Base-by-base conservation (phyloP, 2,113 vertebrate species). In the Cervus canadensis region DNA sequence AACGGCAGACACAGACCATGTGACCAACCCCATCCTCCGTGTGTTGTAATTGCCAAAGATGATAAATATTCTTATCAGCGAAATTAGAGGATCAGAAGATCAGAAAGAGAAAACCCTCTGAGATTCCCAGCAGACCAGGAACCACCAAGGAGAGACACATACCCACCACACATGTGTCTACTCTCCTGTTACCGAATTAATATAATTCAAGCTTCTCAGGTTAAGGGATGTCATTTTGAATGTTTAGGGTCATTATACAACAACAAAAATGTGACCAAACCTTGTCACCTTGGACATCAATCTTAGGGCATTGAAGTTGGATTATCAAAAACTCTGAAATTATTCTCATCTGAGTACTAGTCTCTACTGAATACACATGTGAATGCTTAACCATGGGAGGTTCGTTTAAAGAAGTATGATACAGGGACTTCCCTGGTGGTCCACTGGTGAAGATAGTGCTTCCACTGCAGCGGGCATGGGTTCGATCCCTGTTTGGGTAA, bases 171-270 rank as follows among this genome's bases (percentile, higher is more conserved):
- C 16, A 0, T 1, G 1, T 57, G 15, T 15, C 3, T 23, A n/a
- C 36, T 40, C 40, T 40, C 33, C 6, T 43, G 17, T 17, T 59
- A 60, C 3, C 15, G 43, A 96, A 40, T 81, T 19, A 71, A 92
- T 36, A 84, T 3, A 74, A 87, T 28, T 6, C 33, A 91, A 94
- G 33, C 11, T 59, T 94, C 17, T 89, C 56, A 82, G 76, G 28
- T 56, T 43, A 71, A 85, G 16, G 15, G 4, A n/a, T 96, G 60
- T 76, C 74, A 52, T 86, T 92, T 71, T 86, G 83, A 89, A 83
- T 36, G 45, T 59, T 85, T 54, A 82, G 30, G 7, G 16, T 76
- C 60, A 76, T 54, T 52, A 81, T 67, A 82, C 50, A 79, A 82
- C 10, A 67, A 57, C 15, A 45, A 79, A 74, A 94, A 89, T 50